Evolutionary conservation across 2,888 invertebrate species (phyloP), one percentile per base, ranked within the genome.

Genomic region (Steinernema scapterisci): DNA sequence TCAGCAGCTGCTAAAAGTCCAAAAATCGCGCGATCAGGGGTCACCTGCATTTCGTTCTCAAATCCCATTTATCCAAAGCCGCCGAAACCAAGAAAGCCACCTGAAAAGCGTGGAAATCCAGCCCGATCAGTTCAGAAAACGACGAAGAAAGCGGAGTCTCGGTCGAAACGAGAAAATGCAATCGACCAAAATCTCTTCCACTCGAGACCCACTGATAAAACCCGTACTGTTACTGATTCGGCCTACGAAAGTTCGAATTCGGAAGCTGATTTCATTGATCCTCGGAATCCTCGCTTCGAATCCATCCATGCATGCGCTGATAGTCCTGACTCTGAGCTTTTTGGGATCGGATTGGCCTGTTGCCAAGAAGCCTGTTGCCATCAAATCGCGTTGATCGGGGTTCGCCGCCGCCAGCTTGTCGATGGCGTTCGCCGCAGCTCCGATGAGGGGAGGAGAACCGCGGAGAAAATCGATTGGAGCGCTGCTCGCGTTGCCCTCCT

Each of bases 311-410:
- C 19, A 48, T 19, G 48, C 48, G 48, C 48, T 48, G 3, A 7
- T 38, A 3, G 38, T 38, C 38, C 38, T 38, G 38, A 38, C 9
- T 38, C 9, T 3, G 38, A 38, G 13, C 48, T 5, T 7, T 16
- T 48, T 16, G 48, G 16, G 16, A 48, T 48, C 3, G 63, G 25
- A 9, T 38, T 63, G 63, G 63, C 63, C 31, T 7, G 27, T 16
- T 63, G 63, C 63, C 63, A 63, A 25, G 11, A 63, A n/a, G n/a
- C n/a, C n/a, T n/a, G n/a, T n/a, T n/a, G n/a, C n/a, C n/a, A 63
- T 63, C 63, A 38, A 63, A 63, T 27, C 31, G 38, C 38, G 16
- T n/a, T 52, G 63, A 63, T 63, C 63, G 63, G 21, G n/a, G 6
- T 54, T 44, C 45, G 45, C 45, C 7, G 16, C 9, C 9, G 45